A percentile compares a stretch with the other conserved stretches of the same genome.
Conservation (phyloP, 2,888 invertebrate genomes). For the Thera obeliscata region DNA sequence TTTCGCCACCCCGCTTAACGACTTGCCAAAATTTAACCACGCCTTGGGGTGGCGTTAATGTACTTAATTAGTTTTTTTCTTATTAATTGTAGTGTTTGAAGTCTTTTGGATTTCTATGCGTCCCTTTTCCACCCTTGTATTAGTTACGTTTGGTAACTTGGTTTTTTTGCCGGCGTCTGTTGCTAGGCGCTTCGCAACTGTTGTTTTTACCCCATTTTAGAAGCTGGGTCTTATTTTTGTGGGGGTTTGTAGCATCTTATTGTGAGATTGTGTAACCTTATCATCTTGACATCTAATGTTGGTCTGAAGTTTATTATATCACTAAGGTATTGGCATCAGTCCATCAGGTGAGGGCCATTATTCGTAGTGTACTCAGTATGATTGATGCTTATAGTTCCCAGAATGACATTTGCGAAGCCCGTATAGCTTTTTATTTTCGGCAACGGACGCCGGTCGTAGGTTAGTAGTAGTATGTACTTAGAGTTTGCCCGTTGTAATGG, state of each 20-base stretch:
- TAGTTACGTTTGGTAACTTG: conserved; percentile 67
- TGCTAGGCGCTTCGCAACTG: conserved; percentile 36
- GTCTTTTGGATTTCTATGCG: conserved; percentile 35
- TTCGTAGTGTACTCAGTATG: background rate
- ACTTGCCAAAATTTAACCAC: conserved; percentile 69
- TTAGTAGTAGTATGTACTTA: conserved; percentile 69
- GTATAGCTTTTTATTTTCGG: conserved; percentile 42
- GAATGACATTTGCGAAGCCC: conserved; percentile 30
- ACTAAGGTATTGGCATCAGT: background rate
- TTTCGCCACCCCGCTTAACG: conserved; percentile 62
- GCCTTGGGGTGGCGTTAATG: conserved; percentile 59
- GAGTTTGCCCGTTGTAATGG: conserved; percentile 78
- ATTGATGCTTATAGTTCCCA: conserved; percentile 31
- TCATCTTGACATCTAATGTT: background rate
- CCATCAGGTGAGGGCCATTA: background rate
- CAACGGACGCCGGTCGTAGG: conserved; percentile 63
- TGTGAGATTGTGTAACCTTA: conserved; percentile 5
- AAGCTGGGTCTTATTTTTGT: conserved; percentile 7
- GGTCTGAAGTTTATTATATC: background rate
- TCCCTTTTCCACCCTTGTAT: conserved; percentile 63
- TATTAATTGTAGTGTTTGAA: conserved; percentile 48
- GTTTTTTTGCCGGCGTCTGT: conserved; percentile 57
- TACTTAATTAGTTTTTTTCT: conserved; percentile 73
- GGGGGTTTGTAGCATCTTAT: conserved; percentile 11
- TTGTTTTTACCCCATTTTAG: conserved; percentile 26